A percentile compares a stretch with the other conserved stretches of the same genome.
phyloP scores from a whole-genome alignment of 2,888 invertebrate genomes.

The Drosophila robusta region DNA sequence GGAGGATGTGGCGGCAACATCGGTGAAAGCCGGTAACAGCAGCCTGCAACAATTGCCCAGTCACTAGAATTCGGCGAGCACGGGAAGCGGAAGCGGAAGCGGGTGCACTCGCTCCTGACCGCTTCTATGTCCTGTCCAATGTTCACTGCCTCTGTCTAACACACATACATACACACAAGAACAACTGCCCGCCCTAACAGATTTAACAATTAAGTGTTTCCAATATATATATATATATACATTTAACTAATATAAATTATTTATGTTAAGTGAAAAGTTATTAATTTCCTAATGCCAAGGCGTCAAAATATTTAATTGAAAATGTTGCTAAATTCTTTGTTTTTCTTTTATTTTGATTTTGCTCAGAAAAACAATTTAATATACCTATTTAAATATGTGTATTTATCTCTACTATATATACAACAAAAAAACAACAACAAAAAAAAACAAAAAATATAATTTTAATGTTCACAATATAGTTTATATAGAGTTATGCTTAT shows the following conservation, averaged over 20 bases:
- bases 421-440: background rate
- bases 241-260: conserved; percentile 59
- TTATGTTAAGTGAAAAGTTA: conserved; percentile 68
- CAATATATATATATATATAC: conserved; percentile 33
- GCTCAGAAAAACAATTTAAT: conserved; percentile 19
- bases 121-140: background rate
- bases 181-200: conserved; percentile 70
- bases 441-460: conserved; percentile 33
- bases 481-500: conserved; percentile 24
- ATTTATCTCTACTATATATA: conserved; percentile 37
- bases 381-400: conserved; percentile 56
- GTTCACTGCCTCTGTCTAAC: conserved; percentile 15
- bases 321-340: conserved; percentile 35
- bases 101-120: conserved; percentile 23
- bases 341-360: conserved; percentile 39
- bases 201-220: conserved; percentile 72
- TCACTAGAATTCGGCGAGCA: conserved; percentile 18
- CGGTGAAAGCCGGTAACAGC: conserved; percentile 8
- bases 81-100: conserved; percentile 5
- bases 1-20: conserved; percentile 47
- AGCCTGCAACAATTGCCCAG: conserved; percentile 11
- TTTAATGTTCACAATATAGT: conserved; percentile 25
- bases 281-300: conserved; percentile 60
- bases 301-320: conserved; percentile 57
- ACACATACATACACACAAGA: conserved; percentile 13